These are phyloP conservation scores for Drosophila paucipuncta DNA, from an alignment of 2,888 invertebrate genomes.

Conservation along the genomic window DNA sequence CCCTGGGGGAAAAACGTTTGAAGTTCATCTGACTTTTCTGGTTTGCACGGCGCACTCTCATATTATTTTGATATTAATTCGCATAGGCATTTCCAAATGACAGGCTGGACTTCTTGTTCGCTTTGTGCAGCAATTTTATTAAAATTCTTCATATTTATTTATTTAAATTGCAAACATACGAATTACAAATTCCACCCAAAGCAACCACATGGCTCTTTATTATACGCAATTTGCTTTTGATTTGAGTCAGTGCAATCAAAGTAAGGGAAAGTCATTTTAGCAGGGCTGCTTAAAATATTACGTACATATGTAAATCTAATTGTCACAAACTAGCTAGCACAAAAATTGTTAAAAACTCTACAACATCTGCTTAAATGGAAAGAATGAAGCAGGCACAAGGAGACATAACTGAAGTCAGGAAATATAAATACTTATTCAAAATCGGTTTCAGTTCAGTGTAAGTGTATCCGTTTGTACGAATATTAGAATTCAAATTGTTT, in stretches of 20 bases:
- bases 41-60: not conserved
- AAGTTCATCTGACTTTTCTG: constrained; percentile 35
- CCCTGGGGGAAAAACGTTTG: constrained; percentile 44
- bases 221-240: not conserved
- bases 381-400: not conserved
- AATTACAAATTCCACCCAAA: not conserved
- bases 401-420: not conserved
- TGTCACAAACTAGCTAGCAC: not conserved
- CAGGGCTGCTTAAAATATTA: not conserved
- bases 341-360: not conserved
- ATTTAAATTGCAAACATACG: constrained; percentile 10
- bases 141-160: constrained; percentile 28
- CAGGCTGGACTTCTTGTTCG: not conserved
- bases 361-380: not conserved
- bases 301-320: not conserved
- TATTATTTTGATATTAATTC: not conserved
- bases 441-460: not conserved
- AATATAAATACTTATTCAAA: not conserved
- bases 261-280: not conserved
- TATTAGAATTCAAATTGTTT: not conserved
- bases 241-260: not conserved
- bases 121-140: constrained; percentile 8
- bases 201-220: not conserved
- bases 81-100: constrained; percentile 9
- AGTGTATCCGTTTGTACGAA: not conserved